These are phyloP conservation scores for Drosophila serrata DNA, from an alignment of 1,140 invertebrate species.

Conservation along the genomic window DNA sequence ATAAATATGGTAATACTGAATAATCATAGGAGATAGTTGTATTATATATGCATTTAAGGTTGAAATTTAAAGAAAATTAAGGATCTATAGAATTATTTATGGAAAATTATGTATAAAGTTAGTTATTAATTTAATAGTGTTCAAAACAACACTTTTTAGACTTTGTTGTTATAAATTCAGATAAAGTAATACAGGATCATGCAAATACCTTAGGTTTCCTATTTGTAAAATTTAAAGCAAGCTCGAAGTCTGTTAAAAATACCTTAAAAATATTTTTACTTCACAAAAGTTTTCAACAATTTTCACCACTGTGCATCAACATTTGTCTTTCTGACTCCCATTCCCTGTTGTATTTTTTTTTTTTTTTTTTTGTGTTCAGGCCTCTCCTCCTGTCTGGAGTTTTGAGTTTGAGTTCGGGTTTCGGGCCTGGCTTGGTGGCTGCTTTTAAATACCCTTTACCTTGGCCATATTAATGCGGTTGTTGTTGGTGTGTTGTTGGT, in stretches of 20 bases:
- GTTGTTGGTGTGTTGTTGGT: slow-evolving; percentile 72
- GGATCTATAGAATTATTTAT: no score
- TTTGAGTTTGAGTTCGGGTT: slow-evolving; percentile 27
- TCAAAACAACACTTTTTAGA: no score
- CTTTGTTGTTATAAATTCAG: no score
- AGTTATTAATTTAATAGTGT: no score
- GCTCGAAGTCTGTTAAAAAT: no score
- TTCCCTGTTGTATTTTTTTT: slow-evolving; percentile 28
- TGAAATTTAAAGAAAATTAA: no score
- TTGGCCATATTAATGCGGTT: slow-evolving; percentile 82
- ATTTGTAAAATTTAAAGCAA: no score
- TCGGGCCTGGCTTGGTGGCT: slow-evolving; percentile 60
- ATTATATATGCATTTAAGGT: neutral
- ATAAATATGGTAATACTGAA: neutral
- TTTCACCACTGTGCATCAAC: slow-evolving; percentile 26
- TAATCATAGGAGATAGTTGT: neutral
- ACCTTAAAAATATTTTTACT: no score
- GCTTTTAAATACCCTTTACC: slow-evolving; percentile 84
- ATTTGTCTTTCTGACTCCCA: slow-evolving; percentile 66
- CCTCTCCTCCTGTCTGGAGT: slow-evolving; percentile 24
- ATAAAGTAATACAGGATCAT: no score
- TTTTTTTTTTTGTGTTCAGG: slow-evolving; percentile 2
- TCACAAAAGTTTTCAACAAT: no score
- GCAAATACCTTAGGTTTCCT: no score
- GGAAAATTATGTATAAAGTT: no score